Conservation (phyloP, 2,113 vertebrate species). For the Oophaga pumilio region DNA sequence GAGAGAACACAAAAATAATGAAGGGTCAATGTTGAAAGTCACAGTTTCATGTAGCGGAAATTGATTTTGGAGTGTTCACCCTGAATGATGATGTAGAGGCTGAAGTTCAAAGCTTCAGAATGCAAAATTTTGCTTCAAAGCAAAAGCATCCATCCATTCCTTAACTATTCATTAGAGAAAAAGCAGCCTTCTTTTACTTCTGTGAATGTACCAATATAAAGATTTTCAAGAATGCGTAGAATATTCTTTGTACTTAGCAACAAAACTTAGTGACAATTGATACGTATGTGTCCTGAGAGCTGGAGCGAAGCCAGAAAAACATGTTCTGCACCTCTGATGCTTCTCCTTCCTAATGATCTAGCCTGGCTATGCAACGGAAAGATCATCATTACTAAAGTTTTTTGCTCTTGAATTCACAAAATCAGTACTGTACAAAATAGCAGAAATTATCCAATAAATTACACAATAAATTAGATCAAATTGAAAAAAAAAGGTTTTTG, state of each 20-base stretch:
- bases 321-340: not conserved
- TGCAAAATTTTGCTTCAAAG: not conserved
- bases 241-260: not conserved
- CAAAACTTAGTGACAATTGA: not conserved
- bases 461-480: not conserved
- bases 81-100: not conserved
- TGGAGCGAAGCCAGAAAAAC: not conserved
- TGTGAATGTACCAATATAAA: not conserved
- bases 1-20: not conserved
- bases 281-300: not conserved
- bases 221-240: not conserved
- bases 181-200: not conserved
- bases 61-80: not conserved
- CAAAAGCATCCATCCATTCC: not conserved
- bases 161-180: not conserved
- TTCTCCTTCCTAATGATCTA: constrained; percentile 16
- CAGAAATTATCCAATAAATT: not conserved
- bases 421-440: not conserved
- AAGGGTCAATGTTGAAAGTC: not conserved
- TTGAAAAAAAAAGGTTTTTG: not conserved
- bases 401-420: not conserved
- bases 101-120: not conserved
- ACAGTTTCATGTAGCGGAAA: not conserved
- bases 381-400: constrained; percentile 21
- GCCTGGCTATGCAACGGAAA: constrained; percentile 7